Conservation (phyloP, 2,113 vertebrate species). For the Neogobius melanostomus region DNA sequence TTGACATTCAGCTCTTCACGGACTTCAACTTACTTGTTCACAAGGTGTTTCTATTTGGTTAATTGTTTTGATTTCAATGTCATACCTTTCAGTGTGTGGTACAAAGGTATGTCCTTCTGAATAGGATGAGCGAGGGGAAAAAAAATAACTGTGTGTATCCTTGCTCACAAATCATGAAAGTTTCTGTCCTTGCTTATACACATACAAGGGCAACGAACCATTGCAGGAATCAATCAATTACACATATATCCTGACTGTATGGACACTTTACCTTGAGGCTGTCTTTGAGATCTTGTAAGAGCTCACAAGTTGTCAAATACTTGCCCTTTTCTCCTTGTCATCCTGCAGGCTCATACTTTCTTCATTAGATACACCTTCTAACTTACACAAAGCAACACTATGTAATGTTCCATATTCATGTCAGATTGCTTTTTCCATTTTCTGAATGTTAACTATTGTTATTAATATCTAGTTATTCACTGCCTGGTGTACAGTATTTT, state of each 20-base stretch:
- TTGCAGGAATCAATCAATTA: constrained; percentile 41
- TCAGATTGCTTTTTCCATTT: not conserved
- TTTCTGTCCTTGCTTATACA: constrained; percentile 13
- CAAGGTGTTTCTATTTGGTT: constrained; percentile 29
- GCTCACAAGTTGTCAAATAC: constrained; percentile 52
- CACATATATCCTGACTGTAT: constrained; percentile 36
- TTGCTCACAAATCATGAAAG: constrained; percentile 26
- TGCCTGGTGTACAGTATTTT: not conserved
- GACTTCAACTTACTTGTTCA: constrained; percentile 20
- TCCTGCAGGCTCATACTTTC: constrained; percentile 51
- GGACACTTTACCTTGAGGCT: constrained; percentile 47
- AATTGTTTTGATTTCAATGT: constrained; percentile 34
- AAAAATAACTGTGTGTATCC: constrained; percentile 22
- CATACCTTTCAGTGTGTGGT: constrained; percentile 16
- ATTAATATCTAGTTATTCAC: not conserved
- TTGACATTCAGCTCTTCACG: constrained; percentile 22
- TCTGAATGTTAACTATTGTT: not conserved
- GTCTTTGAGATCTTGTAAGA: constrained; percentile 46
- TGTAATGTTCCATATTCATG: not conserved
- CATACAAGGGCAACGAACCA: constrained; percentile 34
- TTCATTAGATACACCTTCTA: not conserved
- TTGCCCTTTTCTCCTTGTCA: constrained; percentile 46
- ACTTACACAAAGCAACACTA: not conserved
- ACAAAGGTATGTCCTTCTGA: constrained; percentile 19
- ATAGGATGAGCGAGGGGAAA: not conserved